Evolutionary conservation across 53 echinoderm and acorn worm species (phyloP).

Genomic region (Holothuria scabra): DNA sequence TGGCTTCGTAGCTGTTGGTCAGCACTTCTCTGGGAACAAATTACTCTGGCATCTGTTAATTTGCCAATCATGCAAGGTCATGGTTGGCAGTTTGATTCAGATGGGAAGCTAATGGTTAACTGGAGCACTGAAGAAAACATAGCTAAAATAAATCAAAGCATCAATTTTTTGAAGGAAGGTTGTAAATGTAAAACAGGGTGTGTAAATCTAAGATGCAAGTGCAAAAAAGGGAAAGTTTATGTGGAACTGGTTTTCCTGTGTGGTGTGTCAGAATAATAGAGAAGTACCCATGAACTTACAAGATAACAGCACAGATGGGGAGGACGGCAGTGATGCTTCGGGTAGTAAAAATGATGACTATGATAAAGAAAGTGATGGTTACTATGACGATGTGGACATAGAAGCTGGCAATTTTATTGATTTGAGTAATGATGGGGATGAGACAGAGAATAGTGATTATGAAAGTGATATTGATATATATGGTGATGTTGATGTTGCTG

Average conservation of each 20-base stretch:
- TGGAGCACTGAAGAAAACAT: neutral
- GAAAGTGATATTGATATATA: neutral
- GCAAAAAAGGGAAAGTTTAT: neutral
- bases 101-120: neutral
- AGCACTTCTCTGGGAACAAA: neutral
- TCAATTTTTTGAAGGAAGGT: conserved; percentile 1
- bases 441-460: neutral
- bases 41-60: neutral
- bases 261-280: neutral
- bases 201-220: neutral
- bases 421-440: neutral
- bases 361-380: neutral
- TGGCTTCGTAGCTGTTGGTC: conserved; percentile 29
- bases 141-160: no score
- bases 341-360: neutral
- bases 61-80: neutral
- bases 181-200: conserved; percentile 4
- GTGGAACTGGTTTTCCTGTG: neutral
- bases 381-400: neutral
- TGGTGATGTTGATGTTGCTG: neutral
- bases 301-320: neutral
- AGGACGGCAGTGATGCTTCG: neutral
- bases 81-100: neutral
- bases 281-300: neutral
- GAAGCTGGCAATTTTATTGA: neutral